Percentiles rank a stretch among this genome's conserved stretches.
Evolutionary conservation across 1,140 invertebrate genomes (phyloP).

Genomic region (Cotesia chilonis): DNA sequence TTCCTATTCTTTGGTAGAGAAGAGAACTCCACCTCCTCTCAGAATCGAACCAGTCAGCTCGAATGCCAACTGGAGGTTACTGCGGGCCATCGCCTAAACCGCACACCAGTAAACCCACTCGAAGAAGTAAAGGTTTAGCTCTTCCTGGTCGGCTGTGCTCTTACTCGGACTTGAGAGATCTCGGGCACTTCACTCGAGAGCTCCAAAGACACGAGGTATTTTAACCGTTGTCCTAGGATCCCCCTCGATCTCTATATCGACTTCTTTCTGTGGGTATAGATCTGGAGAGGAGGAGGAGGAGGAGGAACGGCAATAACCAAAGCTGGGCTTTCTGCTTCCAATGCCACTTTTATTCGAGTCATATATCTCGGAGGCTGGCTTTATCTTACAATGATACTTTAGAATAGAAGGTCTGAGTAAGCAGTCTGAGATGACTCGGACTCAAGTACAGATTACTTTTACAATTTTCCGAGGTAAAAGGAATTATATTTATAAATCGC

Average conservation of each 20-base stretch:
- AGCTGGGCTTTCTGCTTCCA: too few species aligned
- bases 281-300: too few species aligned
- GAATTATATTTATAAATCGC: too few species aligned
- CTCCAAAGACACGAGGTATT: too few species aligned
- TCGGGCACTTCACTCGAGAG: too few species aligned
- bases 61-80: constrained; percentile 35
- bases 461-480: too few species aligned
- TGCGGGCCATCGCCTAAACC: constrained; percentile 38
- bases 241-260: too few species aligned
- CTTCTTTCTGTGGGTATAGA: too few species aligned
- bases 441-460: constrained; percentile 13
- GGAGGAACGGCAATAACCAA: too few species aligned
- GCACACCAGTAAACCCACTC: constrained; percentile 32
- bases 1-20: too few species aligned
- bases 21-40: neutral
- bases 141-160: too few species aligned
- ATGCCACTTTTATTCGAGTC: neutral
- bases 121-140: neutral
- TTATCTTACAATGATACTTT: constrained; percentile 9
- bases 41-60: constrained; percentile 38
- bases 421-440: constrained; percentile 14
- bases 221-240: too few species aligned
- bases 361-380: neutral
- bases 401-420: constrained; percentile 13
- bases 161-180: neutral